These are phyloP conservation scores for Tetragonula carbonaria DNA, from an alignment of 2,888 invertebrate genomes.

Conservation along the genomic window DNA sequence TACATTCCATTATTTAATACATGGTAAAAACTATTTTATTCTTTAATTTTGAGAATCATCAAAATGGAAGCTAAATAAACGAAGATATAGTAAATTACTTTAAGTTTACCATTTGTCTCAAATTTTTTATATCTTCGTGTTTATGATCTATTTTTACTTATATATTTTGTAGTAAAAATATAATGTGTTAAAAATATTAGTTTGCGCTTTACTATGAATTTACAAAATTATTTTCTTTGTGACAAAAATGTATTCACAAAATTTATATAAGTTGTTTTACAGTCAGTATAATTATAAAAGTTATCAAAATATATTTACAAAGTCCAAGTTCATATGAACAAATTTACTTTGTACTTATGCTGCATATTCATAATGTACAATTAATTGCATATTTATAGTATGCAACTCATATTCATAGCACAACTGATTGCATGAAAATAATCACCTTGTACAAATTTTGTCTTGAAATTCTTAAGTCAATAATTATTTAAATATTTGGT, in stretches of 20 bases:
- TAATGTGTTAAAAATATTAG: not conserved
- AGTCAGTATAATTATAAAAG: not conserved
- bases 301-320: slow-evolving; percentile 22
- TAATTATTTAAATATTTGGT: not conserved
- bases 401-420: not conserved
- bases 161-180: not conserved
- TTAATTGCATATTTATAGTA: too few relatives aligned
- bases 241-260: slow-evolving; percentile 29
- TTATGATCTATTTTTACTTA: not conserved
- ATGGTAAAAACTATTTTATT: not conserved
- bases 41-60: not conserved
- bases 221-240: slow-evolving; percentile 20
- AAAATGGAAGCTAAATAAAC: not conserved
- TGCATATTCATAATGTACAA: too few relatives aligned
- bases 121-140: not conserved
- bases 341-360: not conserved
- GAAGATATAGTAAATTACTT: not conserved
- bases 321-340: not conserved
- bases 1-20: not conserved
- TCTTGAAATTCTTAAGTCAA: not conserved
- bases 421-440: slow-evolving; percentile 6
- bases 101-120: not conserved
- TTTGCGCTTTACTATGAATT: slow-evolving; percentile 27
- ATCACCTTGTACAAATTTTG: not conserved
- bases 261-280: slow-evolving; percentile 4